Evolutionary conservation across 2,888 invertebrate species (phyloP).

Genomic region (Cheilosia soror): DNA sequence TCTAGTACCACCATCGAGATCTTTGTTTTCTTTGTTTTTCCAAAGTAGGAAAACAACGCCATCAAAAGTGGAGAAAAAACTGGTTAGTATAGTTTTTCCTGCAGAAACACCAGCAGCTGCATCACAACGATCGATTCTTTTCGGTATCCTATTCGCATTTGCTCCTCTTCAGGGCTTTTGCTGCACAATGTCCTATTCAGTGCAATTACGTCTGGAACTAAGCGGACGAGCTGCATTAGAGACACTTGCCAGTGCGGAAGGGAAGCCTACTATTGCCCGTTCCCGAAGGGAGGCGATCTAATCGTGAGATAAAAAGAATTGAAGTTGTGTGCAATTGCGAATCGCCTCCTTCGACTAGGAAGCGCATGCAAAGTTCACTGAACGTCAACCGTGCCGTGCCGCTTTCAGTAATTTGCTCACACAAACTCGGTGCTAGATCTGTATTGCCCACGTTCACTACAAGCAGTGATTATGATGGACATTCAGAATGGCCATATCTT

Average conservation of each 20-base stretch:
- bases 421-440: constrained; percentile 52
- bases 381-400: constrained; percentile 23
- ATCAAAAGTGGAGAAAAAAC: constrained; percentile 67
- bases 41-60: constrained; percentile 72
- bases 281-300: constrained; percentile 47
- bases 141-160: constrained; percentile 60
- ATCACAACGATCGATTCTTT: constrained; percentile 67
- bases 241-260: constrained; percentile 41
- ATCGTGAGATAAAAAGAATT: constrained; percentile 70
- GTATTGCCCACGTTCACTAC: constrained; percentile 26
- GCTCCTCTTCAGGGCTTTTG: constrained; percentile 34
- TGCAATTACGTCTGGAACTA: constrained; percentile 47
- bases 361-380: constrained; percentile 55
- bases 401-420: constrained; percentile 26
- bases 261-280: constrained; percentile 3
- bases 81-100: constrained; percentile 65
- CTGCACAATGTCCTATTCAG: constrained; percentile 47
- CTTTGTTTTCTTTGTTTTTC: constrained; percentile 60
- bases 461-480: constrained; percentile 26
- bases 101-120: constrained; percentile 72
- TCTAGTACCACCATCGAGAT: constrained; percentile 50
- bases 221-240: constrained; percentile 43
- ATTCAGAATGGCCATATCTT: constrained; percentile 23
- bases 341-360: constrained; percentile 64
- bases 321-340: constrained; percentile 66